Conservation (phyloP, 2,113 vertebrate genomes). For the Pampusana beccarii region DNA sequence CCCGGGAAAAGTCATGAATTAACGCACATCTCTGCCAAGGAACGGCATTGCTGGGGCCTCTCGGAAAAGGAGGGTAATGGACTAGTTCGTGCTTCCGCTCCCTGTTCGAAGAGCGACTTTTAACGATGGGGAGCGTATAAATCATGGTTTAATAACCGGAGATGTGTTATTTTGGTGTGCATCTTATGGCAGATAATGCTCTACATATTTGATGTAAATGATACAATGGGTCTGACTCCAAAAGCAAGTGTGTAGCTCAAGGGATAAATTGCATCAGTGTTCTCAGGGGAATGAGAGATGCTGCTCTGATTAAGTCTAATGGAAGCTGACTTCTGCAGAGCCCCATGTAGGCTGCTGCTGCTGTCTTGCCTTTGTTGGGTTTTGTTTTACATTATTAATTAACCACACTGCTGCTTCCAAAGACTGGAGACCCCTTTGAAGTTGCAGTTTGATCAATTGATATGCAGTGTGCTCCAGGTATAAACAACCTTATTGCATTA, state of each 20-base stretch:
- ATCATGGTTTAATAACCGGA: neutral
- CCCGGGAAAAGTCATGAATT: constrained; percentile 35
- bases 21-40: neutral
- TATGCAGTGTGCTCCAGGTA: neutral
- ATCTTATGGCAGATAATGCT: neutral
- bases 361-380: neutral
- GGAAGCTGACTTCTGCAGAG: constrained; percentile 2
- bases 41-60: neutral
- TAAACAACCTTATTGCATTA: neutral
- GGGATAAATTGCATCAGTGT: neutral
- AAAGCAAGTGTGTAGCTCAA: neutral
- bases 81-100: neutral
- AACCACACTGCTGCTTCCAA: neutral
- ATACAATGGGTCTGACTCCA: neutral
- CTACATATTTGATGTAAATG: neutral
- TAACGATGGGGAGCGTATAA: neutral
- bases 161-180: neutral
- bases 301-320: neutral
- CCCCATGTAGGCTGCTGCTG: neutral
- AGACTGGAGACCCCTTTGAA: constrained; percentile 5
- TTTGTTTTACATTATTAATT: constrained; percentile 53
- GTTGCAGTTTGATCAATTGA: neutral
- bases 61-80: neutral
- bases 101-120: neutral
- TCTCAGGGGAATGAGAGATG: neutral